Conservation (phyloP, 1,140 invertebrate genomes). For the Helicoverpa armigera region DNA sequence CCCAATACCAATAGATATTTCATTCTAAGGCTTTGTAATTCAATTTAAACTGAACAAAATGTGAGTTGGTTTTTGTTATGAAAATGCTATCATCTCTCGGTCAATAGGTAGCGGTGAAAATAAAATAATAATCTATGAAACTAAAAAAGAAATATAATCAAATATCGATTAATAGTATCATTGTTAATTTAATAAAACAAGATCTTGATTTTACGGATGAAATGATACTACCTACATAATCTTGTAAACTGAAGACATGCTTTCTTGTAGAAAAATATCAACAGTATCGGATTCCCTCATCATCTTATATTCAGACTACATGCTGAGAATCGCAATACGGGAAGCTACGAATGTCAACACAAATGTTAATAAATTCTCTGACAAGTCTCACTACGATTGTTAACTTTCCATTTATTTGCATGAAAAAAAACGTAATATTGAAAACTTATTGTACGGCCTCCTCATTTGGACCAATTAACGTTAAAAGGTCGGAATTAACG, state of each 20-base stretch:
- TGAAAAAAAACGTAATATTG: not conserved
- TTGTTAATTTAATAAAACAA: too few relatives aligned
- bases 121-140: not conserved
- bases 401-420: not conserved
- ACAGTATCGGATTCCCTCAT: constrained; percentile 24
- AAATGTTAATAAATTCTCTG: constrained; percentile 1
- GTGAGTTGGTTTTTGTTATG: not conserved
- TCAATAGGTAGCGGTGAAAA: too few relatives aligned
- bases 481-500: not conserved
- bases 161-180: too few relatives aligned
- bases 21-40: not conserved
- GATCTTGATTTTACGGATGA: not conserved
- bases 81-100: not conserved
- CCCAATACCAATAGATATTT: not conserved
- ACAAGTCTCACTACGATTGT: not conserved
- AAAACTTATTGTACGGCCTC: not conserved
- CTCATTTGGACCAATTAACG: not conserved
- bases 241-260: constrained; percentile 28
- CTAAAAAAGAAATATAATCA: too few relatives aligned
- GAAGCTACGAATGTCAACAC: constrained; percentile 37
- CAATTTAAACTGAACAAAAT: not conserved
- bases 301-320: constrained; percentile 40
- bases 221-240: constrained; percentile 16
- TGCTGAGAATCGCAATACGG: constrained; percentile 14
- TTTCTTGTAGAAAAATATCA: constrained; percentile 49